Evolutionary conservation across 1,140 invertebrate species (phyloP).

Genomic region (Melanaphis sacchari): DNA sequence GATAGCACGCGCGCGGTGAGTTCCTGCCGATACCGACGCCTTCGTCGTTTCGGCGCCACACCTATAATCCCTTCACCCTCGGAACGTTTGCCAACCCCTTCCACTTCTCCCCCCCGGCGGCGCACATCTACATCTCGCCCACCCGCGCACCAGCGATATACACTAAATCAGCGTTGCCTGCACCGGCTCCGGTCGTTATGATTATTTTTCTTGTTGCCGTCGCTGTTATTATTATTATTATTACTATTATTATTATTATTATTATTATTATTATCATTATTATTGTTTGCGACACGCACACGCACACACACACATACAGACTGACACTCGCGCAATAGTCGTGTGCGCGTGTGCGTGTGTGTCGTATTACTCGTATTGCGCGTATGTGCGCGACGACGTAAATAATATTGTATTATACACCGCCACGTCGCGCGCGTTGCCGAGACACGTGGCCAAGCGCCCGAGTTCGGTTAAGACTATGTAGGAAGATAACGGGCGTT

Average conservation of each 20-base stretch:
- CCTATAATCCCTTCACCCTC: conserved; percentile 26
- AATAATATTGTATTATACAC: not conserved
- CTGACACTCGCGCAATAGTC: not conserved
- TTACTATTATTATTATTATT: conserved; percentile 16
- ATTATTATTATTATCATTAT: conserved; percentile 6
- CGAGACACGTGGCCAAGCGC: not conserved
- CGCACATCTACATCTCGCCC: not conserved
- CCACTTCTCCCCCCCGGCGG: not conserved
- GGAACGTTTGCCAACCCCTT: not conserved
- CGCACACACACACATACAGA: not conserved
- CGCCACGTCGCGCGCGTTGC: not conserved
- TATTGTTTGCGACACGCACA: conserved; percentile 18
- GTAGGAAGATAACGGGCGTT: not conserved
- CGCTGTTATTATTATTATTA: conserved; percentile 23
- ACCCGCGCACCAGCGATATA: not conserved
- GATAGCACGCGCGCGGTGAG: conserved; percentile 24
- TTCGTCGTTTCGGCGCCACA: not conserved
- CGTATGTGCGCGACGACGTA: not conserved
- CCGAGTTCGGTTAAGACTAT: not conserved
- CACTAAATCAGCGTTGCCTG: conserved; percentile 33
- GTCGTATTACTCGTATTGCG: no score
- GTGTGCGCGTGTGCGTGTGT: not conserved
- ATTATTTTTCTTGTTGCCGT: conserved; percentile 34
- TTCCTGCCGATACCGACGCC: not conserved
- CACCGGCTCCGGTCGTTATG: conserved; percentile 33